A percentile compares a stretch with the other conserved stretches of the same genome.
Conservation (phyloP, 2,888 invertebrate genomes). For the Cryptocephalus moraei region DNA sequence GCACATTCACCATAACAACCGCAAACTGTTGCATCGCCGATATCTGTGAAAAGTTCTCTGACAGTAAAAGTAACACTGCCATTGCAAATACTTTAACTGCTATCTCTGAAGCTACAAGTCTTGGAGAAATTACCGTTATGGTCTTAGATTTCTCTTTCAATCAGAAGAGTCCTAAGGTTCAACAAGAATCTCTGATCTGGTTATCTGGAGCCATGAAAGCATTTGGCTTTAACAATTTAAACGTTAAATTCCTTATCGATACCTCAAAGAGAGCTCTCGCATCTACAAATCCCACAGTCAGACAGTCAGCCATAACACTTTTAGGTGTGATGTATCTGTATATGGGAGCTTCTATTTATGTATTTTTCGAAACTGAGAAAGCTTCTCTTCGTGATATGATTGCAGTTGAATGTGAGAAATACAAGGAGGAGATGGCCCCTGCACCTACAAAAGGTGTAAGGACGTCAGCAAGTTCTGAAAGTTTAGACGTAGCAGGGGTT, state of each 20-base stretch:
- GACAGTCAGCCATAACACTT: slow-evolving; percentile 64
- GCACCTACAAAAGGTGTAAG: slow-evolving; percentile 54
- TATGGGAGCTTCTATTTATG: slow-evolving; percentile 64
- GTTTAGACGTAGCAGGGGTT: slow-evolving; percentile 38
- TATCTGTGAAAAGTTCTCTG: slow-evolving; percentile 75
- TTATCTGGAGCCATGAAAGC: slow-evolving; percentile 67
- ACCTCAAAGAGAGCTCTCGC: slow-evolving; percentile 73
- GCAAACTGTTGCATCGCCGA: slow-evolving; percentile 69
- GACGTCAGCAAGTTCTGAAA: slow-evolving; percentile 43
- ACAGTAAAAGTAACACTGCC: slow-evolving; percentile 62
- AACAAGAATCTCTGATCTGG: slow-evolving; percentile 78
- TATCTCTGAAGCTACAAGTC: slow-evolving; percentile 66
- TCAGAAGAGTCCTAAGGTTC: slow-evolving; percentile 87
- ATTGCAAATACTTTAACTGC: slow-evolving; percentile 62
- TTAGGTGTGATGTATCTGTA: slow-evolving; percentile 72
- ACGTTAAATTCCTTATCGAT: slow-evolving; percentile 63
- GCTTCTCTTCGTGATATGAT: slow-evolving; percentile 74
- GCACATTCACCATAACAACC: slow-evolving; percentile 58
- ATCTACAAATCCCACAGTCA: slow-evolving; percentile 76
- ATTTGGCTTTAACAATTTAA: slow-evolving; percentile 66
- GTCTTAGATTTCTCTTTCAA: slow-evolving; percentile 65
- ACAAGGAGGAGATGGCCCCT: slow-evolving; percentile 64
- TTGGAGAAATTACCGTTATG: slow-evolving; percentile 64
- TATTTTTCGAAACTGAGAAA: slow-evolving; percentile 81
- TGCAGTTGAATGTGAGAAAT: slow-evolving; percentile 75